Evolutionary conservation across 2,797 vertebrate species (phyloP).

Genomic region (Crossoptilon crossoptilon): DNA sequence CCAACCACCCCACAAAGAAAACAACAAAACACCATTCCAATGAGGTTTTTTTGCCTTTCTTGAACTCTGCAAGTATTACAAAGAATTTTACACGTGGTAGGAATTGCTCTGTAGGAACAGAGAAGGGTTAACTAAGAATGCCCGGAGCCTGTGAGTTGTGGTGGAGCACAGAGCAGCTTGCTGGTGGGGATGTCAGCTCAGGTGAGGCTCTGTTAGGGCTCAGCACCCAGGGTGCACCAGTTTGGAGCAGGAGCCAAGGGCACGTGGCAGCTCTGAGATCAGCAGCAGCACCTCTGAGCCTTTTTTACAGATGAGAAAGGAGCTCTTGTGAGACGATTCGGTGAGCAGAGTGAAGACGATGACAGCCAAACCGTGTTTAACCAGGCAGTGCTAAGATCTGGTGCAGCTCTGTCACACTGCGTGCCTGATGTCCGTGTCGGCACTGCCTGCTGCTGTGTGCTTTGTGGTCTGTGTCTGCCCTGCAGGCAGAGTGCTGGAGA

Average conservation of each 20-base stretch:
- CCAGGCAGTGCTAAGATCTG: constrained; percentile 1
- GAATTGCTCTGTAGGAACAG: constrained; percentile 3
- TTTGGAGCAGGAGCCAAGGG: background rate
- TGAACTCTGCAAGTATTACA: background rate
- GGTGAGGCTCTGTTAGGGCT: background rate
- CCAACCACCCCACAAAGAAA: background rate
- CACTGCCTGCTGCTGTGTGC: too few relatives aligned
- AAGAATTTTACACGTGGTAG: background rate
- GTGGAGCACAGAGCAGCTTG: background rate
- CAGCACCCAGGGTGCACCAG: background rate
- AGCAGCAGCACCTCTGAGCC: background rate
- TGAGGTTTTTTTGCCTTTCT: constrained; percentile 15
- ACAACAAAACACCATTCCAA: background rate
- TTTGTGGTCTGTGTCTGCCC: background rate
- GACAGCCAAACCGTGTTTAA: background rate
- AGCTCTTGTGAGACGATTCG: background rate
- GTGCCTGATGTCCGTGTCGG: fast-evolving
- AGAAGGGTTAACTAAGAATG: constrained; percentile 19
- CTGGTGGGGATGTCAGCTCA: background rate
- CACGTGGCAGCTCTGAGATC: background rate
- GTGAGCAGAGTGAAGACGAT: background rate
- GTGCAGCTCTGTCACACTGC: background rate
- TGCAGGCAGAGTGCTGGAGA: background rate
- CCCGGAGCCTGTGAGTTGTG: background rate
- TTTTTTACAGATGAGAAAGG: background rate